Percentiles rank a stretch among this genome's conserved stretches.
Conservation (phyloP, 2,888 invertebrate species). For the Ochropacha duplaris region DNA sequence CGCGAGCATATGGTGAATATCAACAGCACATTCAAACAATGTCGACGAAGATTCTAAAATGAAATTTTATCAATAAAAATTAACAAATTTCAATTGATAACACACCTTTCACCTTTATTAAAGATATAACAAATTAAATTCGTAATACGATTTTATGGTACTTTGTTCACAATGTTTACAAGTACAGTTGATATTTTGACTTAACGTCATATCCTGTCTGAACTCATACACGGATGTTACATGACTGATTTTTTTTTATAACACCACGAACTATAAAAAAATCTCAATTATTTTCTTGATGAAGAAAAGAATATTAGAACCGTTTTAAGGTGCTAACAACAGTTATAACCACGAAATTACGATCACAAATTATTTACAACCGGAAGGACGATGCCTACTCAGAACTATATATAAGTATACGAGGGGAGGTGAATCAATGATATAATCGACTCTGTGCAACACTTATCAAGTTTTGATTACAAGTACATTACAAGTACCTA, state of each 20-base stretch:
- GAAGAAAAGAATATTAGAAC: neutral
- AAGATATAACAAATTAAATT: neutral
- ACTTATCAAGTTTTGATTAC: neutral
- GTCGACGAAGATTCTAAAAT: neutral
- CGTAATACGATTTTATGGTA: neutral
- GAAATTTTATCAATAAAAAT: neutral
- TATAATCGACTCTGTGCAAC: neutral
- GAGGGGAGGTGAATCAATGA: neutral
- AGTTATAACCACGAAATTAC: neutral
- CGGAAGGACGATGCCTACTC: neutral
- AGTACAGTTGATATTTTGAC: too few relatives aligned
- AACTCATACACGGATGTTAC: too few relatives aligned
- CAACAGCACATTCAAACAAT: neutral
- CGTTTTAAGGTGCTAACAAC: neutral
- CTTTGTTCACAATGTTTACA: neutral
- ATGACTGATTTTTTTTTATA: neutral
- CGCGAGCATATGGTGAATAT: neutral
- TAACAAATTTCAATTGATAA: neutral
- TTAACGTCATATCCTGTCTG: too few relatives aligned
- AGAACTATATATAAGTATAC: constrained; percentile 1
- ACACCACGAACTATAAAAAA: too few relatives aligned
- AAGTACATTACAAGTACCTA: neutral
- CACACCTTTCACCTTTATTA: neutral
- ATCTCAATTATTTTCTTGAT: neutral
- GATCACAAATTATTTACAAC: constrained; percentile 3